These are phyloP conservation scores for Gymnogyps californianus DNA, from an alignment of 2,113 vertebrate species.

Conservation along the genomic window DNA sequence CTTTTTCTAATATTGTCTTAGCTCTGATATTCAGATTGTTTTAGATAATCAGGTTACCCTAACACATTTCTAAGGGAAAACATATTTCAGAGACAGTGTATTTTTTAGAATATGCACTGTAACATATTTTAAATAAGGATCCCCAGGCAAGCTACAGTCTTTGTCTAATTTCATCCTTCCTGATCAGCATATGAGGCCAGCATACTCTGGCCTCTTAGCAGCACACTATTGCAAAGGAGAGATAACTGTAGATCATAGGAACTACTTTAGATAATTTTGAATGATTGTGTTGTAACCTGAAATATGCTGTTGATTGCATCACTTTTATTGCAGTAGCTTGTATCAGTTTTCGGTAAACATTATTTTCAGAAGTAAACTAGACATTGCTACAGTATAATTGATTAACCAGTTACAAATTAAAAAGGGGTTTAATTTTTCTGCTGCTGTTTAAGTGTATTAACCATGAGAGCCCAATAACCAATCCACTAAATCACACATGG, in stretches of 20 bases:
- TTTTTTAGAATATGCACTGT: neutral
- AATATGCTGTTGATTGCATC: neutral
- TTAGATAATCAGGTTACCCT: neutral
- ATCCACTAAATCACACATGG: neutral
- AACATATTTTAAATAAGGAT: neutral
- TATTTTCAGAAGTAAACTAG: neutral
- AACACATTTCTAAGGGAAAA: neutral
- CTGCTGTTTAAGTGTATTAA: neutral
- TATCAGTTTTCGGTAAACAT: neutral
- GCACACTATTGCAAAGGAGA: neutral
- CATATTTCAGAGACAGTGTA: neutral
- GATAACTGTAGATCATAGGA: neutral
- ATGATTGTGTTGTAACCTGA: neutral
- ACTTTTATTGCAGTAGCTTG: neutral
- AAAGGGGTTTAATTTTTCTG: neutral
- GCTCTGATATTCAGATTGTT: neutral
- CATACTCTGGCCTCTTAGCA: neutral
- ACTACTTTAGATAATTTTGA: neutral
- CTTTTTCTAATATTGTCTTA: neutral
- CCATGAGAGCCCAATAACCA: neutral
- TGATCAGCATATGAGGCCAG: neutral
- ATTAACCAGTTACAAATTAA: neutral
- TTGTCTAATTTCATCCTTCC: neutral
- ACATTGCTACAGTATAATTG: neutral
- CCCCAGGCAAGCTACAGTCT: neutral